Percentiles rank a stretch among this genome's conserved stretches.
phyloP scores from a whole-genome alignment of 2,113 vertebrate species.

The Microcebus murinus region DNA sequence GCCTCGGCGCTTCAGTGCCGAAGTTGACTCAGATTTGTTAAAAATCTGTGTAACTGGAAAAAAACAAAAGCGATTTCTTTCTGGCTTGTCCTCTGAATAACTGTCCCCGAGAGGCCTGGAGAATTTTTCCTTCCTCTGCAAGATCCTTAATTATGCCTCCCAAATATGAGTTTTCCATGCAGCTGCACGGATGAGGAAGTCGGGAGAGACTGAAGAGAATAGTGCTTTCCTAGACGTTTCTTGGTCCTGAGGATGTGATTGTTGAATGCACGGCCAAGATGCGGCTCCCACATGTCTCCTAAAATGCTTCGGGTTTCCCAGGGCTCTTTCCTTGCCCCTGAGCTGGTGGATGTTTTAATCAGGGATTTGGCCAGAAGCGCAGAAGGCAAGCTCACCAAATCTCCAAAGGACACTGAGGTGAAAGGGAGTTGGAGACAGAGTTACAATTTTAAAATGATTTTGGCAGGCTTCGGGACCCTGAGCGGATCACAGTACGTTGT shows the following conservation, averaged over 20 bases:
- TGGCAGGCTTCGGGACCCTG: neutral
- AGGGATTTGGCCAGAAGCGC: neutral
- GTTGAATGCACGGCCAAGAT: neutral
- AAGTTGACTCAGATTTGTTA: slow-evolving; percentile 43
- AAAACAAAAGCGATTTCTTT: slow-evolving; percentile 44
- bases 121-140: slow-evolving; percentile 46
- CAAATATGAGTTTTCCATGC: slow-evolving; percentile 59
- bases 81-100: slow-evolving; percentile 53
- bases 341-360: neutral
- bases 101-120: slow-evolving; percentile 43
- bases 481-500: neutral
- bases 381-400: neutral
- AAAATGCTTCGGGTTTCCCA: neutral
- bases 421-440: slow-evolving; percentile 10
- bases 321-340: neutral
- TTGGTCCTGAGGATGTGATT: neutral
- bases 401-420: neutral
- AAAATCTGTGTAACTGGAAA: slow-evolving; percentile 66
- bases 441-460: slow-evolving; percentile 1
- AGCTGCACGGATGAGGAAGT: slow-evolving; percentile 2
- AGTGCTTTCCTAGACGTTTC: neutral
- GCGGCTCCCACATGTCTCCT: neutral
- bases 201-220: neutral
- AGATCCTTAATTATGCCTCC: slow-evolving; percentile 53
- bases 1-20: neutral